These are phyloP conservation scores for Drosophila parvula DNA, from an alignment of 1,140 invertebrate genomes.

Conservation along the genomic window DNA sequence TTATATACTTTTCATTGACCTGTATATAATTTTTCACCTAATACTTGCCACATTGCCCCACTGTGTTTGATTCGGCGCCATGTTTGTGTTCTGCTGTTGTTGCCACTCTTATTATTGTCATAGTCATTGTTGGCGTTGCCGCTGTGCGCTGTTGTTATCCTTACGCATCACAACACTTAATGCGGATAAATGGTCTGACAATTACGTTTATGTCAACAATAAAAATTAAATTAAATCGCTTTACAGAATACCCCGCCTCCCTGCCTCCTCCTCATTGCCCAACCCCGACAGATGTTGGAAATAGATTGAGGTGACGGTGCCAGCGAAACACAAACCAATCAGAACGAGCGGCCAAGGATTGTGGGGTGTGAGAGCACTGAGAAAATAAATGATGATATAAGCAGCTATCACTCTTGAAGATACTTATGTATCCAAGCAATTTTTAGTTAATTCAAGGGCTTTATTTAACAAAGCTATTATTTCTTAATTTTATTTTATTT, in stretches of 20 bases:
- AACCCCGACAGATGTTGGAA: slow-evolving; percentile 70
- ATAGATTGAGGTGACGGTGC: slow-evolving; percentile 66
- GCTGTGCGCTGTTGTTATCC: slow-evolving; percentile 68
- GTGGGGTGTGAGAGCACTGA: not conserved
- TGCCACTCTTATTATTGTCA: slow-evolving; percentile 53
- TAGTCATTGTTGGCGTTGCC: slow-evolving; percentile 48
- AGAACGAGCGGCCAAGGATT: slow-evolving; percentile 14
- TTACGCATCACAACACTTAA: slow-evolving; percentile 81
- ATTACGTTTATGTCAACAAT: slow-evolving; percentile 83
- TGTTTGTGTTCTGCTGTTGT: slow-evolving; percentile 65
- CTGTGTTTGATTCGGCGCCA: slow-evolving; percentile 48
- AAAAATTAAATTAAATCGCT: slow-evolving; percentile 83
- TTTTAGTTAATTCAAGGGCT: not conserved
- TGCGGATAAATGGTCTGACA: slow-evolving; percentile 83
- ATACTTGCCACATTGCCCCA: slow-evolving; percentile 21
- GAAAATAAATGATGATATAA: not conserved
- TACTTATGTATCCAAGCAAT: not conserved
- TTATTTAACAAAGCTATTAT: not conserved
- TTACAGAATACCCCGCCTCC: slow-evolving; percentile 59
- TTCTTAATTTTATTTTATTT: not conserved
- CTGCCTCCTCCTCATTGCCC: slow-evolving; percentile 20
- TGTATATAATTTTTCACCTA: not conserved
- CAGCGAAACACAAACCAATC: slow-evolving; percentile 62
- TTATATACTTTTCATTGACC: not conserved
- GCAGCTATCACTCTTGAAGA: not conserved